Base-by-base conservation (phyloP, 1,140 invertebrate genomes). In the Ceratosolen fusciceps region DNA sequence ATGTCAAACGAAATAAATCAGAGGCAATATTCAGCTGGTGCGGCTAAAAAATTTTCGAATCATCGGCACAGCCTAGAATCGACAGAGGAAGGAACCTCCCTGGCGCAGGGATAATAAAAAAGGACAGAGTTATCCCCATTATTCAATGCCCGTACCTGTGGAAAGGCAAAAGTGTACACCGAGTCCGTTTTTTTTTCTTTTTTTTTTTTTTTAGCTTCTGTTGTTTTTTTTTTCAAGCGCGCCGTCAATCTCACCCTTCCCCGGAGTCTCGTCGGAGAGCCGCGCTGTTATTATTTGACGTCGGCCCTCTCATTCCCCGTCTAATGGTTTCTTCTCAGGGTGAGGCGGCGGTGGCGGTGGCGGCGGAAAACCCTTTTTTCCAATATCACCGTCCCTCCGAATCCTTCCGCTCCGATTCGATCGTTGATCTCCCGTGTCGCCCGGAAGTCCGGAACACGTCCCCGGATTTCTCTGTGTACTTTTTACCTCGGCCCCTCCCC, bases 271-370 rank as follows among this genome's bases (percentile, higher is more conserved):
- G 80, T 82, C 76, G 80, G n/a, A n/a, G 82, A 84, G 84, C 82
- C 83, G 83, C 75, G 80, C 82, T 76, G 80, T 82, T 83, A 79
- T 84, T 87, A 85, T 87, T 88, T 85, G 83, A 85, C 83, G 82
- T 84, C 81, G 74, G 81, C 83, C 82, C 84, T 83, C 34, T n/a
- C 31, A 65, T 65, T 65, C 60, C 83, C 82, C 82, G 76, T 84
- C 85, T 89, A 88, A 88, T 89, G 82, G 86, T 89, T 87, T 87
- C 82, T 88, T 86, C n/a, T n/a, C n/a, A n/a, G n/a, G n/a, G n/a
- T n/a, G n/a, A n/a, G n/a, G n/a, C n/a, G n/a, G 86, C 84, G 88
- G 83, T 81, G 31, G 54, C 16, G 7, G 56, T 60, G 74, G 70
- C 29, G 76, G 83, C 83, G 84, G 85, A 83, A 85, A 88, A 88